Evolutionary conservation across 2,797 vertebrate genomes (phyloP), one percentile per base, ranked within the genome.

Genomic region (Todus mexicanus): DNA sequence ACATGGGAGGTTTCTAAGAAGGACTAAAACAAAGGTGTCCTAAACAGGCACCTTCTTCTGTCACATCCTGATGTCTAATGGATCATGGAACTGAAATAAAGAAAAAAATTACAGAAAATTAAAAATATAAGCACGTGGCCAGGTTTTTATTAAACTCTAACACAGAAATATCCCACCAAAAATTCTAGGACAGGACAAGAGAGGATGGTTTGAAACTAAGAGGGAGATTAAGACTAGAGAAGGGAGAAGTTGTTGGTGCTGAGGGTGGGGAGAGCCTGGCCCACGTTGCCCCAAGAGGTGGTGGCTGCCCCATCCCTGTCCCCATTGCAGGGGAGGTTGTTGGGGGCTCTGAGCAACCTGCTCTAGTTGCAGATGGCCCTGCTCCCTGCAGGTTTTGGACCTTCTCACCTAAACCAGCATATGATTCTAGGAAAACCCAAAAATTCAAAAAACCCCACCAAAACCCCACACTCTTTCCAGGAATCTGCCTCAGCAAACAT

Each of bases 21-120:
- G 19, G 11, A 42, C 15, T 3, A 1, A 1, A 2, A 31, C 6
- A 63, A 70, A 70, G 1, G 6, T 4, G 2, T 19, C 45, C 63
- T 23, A 45, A 50, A 71, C 3, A 48, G 8, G 13, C 27, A 18
- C 31, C 47, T 27, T 38, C 37, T 9, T 23, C 74, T 23, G 25
- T 11, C 31, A 51, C 31, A 54, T 22, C n/a, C 45, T 37, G 27
- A 63, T 54, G 66, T 70, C 20, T 31, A 53, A 37, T 19, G 27
- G 20, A 43, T 9, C 48, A 42, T 21, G 6, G 4, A 77, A 53
- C 0, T 20, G 18, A 51, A 56, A 65, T 7, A 7, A 31, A 2
- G 3, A 15, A 12, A 7, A 37, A 12, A 37, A 22, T 15, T 15
- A 7, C 15, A 25, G 7, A 1, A 60, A 61, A 14, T 7, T 17